Conservation (phyloP, 2,113 vertebrate species). For the Onychostoma macrolepis region DNA sequence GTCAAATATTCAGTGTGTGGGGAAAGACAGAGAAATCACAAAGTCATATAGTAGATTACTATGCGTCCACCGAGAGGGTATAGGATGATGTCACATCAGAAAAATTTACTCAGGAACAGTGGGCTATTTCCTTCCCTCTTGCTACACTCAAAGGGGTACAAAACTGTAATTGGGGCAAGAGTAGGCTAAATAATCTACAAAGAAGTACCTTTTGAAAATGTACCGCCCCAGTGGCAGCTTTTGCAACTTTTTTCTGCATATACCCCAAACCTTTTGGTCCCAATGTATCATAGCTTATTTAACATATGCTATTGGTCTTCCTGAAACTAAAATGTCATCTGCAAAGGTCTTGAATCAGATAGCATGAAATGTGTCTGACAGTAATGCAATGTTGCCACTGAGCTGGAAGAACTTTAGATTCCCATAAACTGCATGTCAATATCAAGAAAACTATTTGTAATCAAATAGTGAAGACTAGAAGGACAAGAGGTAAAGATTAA, state of each 20-base stretch:
- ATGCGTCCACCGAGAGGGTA: neutral
- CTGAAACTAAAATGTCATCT: neutral
- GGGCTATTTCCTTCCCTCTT: neutral
- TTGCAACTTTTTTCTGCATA: neutral
- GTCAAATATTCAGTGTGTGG: neutral
- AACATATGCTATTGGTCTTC: neutral
- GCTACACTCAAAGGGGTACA: neutral
- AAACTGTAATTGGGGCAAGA: too few relatives aligned
- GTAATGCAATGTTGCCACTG: neutral
- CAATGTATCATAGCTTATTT: neutral
- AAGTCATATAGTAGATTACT: neutral
- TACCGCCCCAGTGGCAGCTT: neutral
- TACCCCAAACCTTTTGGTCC: neutral
- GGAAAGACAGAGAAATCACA: neutral
- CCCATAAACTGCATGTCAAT: neutral
- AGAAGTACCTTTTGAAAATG: neutral
- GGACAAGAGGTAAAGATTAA: neutral
- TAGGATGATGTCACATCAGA: neutral
- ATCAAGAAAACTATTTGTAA: neutral
- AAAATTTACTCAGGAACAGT: neutral
- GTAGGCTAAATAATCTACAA: neutral
- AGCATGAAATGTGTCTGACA: neutral
- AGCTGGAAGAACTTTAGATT: constrained; percentile 1
- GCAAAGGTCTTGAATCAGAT: neutral
- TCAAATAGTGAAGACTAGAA: neutral